phyloP scores from a whole-genome alignment of 53 echinoderm and acorn worm species.

The Arbacia lixula region DNA sequence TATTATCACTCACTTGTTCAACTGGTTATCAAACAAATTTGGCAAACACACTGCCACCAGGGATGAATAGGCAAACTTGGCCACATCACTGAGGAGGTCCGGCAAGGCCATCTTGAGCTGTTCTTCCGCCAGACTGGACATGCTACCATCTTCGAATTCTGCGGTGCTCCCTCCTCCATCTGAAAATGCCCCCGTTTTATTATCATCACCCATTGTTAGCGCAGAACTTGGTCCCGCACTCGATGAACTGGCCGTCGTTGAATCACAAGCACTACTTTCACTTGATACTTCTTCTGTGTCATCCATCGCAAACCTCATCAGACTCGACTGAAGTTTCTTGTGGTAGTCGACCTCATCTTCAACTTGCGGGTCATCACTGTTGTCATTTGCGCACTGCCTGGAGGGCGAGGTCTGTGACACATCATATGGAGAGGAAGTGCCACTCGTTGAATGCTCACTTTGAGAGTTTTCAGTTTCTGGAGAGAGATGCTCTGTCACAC shows the following conservation, averaged over 20 bases:
- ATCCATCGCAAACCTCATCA: background rate
- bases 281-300: background rate
- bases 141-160: constrained; percentile 11
- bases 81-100: constrained; percentile 81
- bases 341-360: background rate
- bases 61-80: constrained; percentile 72
- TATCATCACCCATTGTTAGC: too few relatives aligned
- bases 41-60: constrained; percentile 28
- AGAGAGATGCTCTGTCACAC: too few relatives aligned
- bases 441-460: constrained; percentile 9
- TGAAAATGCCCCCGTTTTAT: background rate
- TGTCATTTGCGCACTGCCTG: background rate
- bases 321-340: background rate
- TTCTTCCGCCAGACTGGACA: constrained; percentile 41
- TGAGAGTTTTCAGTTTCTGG: background rate
- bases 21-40: constrained; percentile 44
- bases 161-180: constrained; percentile 1
- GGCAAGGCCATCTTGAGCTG: constrained; percentile 61
- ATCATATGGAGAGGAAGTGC: constrained; percentile 2
- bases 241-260: background rate
- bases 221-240: too few relatives aligned
- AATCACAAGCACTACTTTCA: background rate
- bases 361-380: background rate
- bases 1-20: constrained; percentile 48
- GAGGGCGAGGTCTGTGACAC: background rate